Conservation (phyloP, 2,797 vertebrate species). For the Muscicapa striata region DNA sequence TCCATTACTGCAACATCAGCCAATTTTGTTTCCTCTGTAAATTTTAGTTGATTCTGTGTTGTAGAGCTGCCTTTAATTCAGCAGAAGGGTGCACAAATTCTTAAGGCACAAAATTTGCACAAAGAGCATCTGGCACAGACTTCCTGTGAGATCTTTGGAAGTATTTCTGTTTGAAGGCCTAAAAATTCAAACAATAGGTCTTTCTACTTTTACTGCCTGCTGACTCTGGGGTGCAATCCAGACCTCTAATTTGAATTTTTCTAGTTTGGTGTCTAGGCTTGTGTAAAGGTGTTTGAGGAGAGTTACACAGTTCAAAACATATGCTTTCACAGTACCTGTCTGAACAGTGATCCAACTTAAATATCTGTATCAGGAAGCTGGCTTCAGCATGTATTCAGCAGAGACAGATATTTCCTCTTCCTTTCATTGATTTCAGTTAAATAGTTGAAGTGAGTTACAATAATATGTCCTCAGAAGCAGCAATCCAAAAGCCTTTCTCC, state of each 20-base stretch:
- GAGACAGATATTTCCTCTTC: background rate
- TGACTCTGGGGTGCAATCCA: background rate
- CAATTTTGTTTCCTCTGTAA: conserved; percentile 14
- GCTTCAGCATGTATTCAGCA: background rate
- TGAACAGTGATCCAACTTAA: background rate
- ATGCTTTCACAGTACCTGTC: background rate
- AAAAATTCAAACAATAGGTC: background rate
- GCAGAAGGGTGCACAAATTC: background rate
- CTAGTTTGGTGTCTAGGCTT: background rate
- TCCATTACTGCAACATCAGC: background rate
- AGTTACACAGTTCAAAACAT: background rate
- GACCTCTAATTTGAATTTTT: background rate
- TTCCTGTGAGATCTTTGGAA: background rate
- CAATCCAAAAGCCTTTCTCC: background rate
- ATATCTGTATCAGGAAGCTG: background rate
- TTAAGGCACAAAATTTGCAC: background rate
- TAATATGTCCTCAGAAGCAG: background rate
- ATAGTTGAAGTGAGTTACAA: background rate
- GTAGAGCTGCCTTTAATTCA: background rate
- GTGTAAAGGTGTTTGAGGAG: background rate
- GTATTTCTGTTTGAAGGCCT: background rate
- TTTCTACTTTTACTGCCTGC: background rate
- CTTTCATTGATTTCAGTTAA: background rate
- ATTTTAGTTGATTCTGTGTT: background rate
- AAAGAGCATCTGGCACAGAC: background rate